Conservation (phyloP, 2,113 vertebrate species). For the Sporophila hypoxantha region DNA sequence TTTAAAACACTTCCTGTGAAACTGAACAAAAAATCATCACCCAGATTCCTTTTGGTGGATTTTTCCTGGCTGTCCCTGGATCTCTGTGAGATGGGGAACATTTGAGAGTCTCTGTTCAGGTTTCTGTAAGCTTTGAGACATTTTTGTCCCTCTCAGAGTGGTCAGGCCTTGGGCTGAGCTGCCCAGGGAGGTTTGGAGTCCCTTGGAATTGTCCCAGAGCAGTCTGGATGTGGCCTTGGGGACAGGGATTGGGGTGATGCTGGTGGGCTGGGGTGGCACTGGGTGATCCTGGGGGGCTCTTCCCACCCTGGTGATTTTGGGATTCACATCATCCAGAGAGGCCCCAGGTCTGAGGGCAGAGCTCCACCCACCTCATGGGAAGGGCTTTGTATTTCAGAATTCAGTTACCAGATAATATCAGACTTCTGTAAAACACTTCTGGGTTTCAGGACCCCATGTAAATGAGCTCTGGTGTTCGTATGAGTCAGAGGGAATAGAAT, state of each 20-base stretch:
- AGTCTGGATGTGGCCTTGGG: neutral
- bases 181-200: neutral
- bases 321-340: neutral
- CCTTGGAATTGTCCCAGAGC: neutral
- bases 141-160: neutral
- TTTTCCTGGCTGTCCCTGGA: no score
- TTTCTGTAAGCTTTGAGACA: no score
- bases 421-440: constrained; percentile 44
- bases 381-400: neutral
- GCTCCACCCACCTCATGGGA: neutral
- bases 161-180: neutral
- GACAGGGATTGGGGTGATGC: neutral
- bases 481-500: neutral
- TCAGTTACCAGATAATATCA: constrained; percentile 22
- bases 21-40: no score
- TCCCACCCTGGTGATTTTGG: rapidly evolving
- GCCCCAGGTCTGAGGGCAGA: neutral
- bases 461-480: neutral
- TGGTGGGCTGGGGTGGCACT: neutral
- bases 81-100: no score
- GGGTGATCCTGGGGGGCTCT: rapidly evolving
- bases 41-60: no score
- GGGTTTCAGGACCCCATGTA: neutral
- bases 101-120: no score
- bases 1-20: no score